Conservation (phyloP, 2,888 invertebrate genomes). For the Archips crataeganus region DNA sequence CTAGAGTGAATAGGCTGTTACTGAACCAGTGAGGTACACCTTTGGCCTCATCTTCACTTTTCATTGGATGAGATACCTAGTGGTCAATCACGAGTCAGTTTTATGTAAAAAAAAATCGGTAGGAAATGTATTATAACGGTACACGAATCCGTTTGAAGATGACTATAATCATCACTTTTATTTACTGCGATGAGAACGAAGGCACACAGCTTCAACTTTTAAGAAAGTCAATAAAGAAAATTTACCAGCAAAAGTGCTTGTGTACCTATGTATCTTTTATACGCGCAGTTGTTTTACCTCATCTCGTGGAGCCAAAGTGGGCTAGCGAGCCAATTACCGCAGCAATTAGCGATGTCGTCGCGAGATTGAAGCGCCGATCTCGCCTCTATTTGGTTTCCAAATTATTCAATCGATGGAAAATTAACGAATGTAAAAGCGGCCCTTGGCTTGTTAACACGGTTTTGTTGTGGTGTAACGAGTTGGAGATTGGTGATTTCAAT, state of each 20-base stretch:
- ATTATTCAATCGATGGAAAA: constrained; percentile 13
- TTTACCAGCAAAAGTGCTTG: background rate
- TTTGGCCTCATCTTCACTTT: no score
- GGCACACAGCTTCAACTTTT: background rate
- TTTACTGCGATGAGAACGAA: constrained; percentile 6
- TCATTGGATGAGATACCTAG: no score
- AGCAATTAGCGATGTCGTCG: constrained; percentile 20
- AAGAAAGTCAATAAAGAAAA: background rate
- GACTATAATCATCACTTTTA: background rate
- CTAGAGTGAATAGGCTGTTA: no score
- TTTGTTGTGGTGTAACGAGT: background rate
- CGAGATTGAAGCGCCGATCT: constrained; percentile 13
- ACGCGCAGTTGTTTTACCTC: background rate
- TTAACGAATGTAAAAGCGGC: background rate
- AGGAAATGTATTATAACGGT: background rate
- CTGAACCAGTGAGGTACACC: no score
- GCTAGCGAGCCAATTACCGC: constrained; percentile 16
- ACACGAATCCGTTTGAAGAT: background rate
- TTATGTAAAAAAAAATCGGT: no score
- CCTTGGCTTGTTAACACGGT: background rate
- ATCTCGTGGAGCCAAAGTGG: constrained; percentile 10
- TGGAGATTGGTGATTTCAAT: background rate
- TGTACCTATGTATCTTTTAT: background rate
- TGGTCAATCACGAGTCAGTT: no score
- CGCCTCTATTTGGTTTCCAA: constrained; percentile 10